Evolutionary conservation across 2,888 invertebrate genomes (phyloP), one percentile per base, ranked within the genome.

Genomic region (Nezara viridula): DNA sequence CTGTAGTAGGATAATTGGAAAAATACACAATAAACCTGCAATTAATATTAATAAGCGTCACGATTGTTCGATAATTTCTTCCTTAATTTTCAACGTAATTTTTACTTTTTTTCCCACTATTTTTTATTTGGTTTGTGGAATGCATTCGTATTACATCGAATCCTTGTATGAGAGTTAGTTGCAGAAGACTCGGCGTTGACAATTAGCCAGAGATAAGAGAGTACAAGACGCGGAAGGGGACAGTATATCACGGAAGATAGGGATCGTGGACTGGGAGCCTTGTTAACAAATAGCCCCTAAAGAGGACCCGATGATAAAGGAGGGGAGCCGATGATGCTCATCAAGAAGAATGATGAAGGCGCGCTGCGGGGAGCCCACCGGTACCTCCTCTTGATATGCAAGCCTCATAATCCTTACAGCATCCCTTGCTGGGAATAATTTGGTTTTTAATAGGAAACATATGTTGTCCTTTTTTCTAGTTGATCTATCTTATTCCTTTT

Each of bases 401-500:
- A 86, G 52, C 55, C 86, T 86, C 86, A 86, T 86, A 86, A 86
- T 86, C 86, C 86, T 86, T 55, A 86, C 86, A 86, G 40, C 86
- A 86, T 50, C 86, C 86, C 86, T 86, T 86, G 40, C 86, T 55
- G 40, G 86, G 86, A 86, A 86, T 55, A 86, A 86, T 86, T 86
- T 86, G 86, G 37, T 86, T 86, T 86, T 86, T 86, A 86, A 86
- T 86, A 52, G 86, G 86, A 52, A 55, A 86, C 86, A 86, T 86
- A 86, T 86, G 86, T 86, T 55, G 50, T 86, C 52, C 27, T 86
- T 55, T 86, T 86, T 52, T 55, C 50, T 24, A 50, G 27, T 50
- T 86, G n/a, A n/a, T 37, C 24, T 21, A 14, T 24, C 55, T 77
- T 40, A 10, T 77, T 40, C 77, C 40, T 77, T 77, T 77, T 77